These are phyloP conservation scores for Reinhardtius hippoglossoides DNA, from an alignment of 2,113 vertebrate species.

Conservation along the genomic window DNA sequence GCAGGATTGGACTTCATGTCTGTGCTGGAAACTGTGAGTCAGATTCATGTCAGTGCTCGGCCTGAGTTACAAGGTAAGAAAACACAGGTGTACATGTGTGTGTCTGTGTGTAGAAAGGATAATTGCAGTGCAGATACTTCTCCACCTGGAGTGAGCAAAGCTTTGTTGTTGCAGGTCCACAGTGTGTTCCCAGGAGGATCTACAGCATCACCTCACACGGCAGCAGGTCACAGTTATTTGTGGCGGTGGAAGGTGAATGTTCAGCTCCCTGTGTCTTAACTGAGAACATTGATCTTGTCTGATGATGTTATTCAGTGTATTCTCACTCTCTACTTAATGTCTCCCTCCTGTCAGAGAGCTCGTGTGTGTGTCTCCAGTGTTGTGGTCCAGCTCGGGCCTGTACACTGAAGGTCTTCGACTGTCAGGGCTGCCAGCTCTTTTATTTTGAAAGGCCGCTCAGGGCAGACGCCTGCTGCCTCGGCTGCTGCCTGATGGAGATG, in stretches of 20 bases:
- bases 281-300: neutral
- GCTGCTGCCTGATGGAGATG: constrained; percentile 85
- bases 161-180: constrained; percentile 70
- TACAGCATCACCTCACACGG: constrained; percentile 79
- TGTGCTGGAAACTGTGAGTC: constrained; percentile 71
- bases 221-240: constrained; percentile 74
- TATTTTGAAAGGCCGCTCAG: constrained; percentile 79
- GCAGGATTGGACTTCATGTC: constrained; percentile 52
- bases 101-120: neutral
- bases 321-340: neutral
- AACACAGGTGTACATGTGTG: neutral
- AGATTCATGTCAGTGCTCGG: constrained; percentile 80
- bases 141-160: neutral
- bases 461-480: constrained; percentile 78
- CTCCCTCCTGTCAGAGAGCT: constrained; percentile 75
- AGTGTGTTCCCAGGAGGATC: constrained; percentile 80
- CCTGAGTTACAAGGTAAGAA: constrained; percentile 78
- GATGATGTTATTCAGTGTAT: neutral
- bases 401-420: constrained; percentile 75
- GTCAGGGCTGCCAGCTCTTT: constrained; percentile 68
- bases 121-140: neutral
- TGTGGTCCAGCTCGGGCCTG: constrained; percentile 82
- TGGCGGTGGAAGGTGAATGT: constrained; percentile 78
- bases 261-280: neutral
- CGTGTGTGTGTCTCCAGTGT: constrained; percentile 81